Percentiles rank a stretch among this genome's conserved stretches.
phyloP scores from a whole-genome alignment of 2,797 vertebrate genomes.

The Spizella passerina region DNA sequence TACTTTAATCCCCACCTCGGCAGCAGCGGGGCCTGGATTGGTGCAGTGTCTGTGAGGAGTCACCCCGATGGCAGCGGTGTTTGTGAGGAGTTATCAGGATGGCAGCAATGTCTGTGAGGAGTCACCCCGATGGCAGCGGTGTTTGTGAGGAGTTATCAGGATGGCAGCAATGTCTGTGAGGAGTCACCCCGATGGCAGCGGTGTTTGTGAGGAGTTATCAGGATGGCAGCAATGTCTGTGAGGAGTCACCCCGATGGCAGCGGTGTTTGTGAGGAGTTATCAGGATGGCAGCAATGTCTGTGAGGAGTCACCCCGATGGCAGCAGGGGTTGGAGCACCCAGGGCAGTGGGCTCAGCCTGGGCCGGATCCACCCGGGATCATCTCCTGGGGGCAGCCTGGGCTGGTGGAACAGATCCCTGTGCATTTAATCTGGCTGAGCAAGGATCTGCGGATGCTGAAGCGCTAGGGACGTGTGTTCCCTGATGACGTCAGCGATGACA shows the following conservation, averaged over 20 bases:
- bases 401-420: accelerated
- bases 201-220: no score
- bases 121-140: no score
- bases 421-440: accelerated
- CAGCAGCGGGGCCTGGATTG: neutral
- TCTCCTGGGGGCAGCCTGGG: accelerated
- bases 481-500: neutral
- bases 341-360: accelerated
- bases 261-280: no score
- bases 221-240: no score
- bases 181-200: no score
- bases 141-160: no score
- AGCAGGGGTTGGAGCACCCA: accelerated
- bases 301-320: accelerated
- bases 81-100: no score
- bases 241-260: no score
- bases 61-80: no score
- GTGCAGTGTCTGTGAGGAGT: neutral
- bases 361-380: accelerated
- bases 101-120: no score
- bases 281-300: accelerated
- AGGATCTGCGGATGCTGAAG: accelerated
- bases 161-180: no score
- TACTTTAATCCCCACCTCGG: neutral
- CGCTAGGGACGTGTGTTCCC: accelerated